Conservation (phyloP, 2,888 invertebrate species). For the Eupithecia subfuscata region DNA sequence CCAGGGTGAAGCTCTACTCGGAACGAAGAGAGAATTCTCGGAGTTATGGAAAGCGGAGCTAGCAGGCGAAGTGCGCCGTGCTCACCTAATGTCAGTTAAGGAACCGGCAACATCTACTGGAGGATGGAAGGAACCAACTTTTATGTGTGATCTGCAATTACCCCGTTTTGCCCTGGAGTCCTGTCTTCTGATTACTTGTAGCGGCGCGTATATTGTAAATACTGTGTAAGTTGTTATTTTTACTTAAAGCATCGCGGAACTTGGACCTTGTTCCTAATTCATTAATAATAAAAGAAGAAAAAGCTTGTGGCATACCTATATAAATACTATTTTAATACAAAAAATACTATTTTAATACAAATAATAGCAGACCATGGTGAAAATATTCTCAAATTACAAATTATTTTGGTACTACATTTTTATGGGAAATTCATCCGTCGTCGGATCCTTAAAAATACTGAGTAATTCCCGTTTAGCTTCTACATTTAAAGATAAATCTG, state of each 20-base stretch:
- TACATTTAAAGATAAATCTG: no score
- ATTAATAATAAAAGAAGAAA: no score
- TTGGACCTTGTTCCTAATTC: no score
- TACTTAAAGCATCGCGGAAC: no score
- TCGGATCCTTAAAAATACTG: no score
- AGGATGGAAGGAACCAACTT: conserved; percentile 76
- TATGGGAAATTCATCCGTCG: no score
- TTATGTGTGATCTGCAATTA: conserved; percentile 74
- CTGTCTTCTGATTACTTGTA: conserved; percentile 83
- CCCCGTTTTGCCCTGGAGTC: conserved; percentile 75
- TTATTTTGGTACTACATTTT: no score
- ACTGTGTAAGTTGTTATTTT: conserved; percentile 70
- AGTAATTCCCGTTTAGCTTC: neutral
- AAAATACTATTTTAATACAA: no score
- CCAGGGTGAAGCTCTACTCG: conserved; percentile 69
- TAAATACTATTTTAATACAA: no score
- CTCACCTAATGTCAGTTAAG: conserved; percentile 67
- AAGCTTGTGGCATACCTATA: no score
- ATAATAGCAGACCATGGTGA: no score
- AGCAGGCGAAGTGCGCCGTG: conserved; percentile 68
- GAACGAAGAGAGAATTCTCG: conserved; percentile 68
- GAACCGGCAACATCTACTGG: conserved; percentile 54
- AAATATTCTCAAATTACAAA: no score
- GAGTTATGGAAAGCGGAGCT: conserved; percentile 75
- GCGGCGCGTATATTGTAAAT: conserved; percentile 82